Conservation (phyloP, 2,113 vertebrate species). For the Dryoscopus gambensis region DNA sequence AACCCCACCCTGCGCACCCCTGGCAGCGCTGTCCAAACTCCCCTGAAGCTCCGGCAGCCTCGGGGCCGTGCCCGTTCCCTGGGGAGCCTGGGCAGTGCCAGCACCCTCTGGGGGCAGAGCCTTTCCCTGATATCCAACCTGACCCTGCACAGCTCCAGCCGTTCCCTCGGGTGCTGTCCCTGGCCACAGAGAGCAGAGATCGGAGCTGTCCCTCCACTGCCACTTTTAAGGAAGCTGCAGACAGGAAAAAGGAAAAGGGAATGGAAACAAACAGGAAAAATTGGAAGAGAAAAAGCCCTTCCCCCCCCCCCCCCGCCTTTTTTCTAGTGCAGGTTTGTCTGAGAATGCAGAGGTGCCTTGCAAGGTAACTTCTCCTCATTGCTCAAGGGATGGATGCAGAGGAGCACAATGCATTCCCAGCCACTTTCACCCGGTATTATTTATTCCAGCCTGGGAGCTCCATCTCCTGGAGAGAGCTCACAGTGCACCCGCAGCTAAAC, state of each 20-base stretch:
- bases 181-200: background rate
- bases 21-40: rapidly evolving
- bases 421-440: background rate
- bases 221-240: background rate
- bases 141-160: rapidly evolving
- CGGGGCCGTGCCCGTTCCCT: background rate
- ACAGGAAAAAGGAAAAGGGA: background rate
- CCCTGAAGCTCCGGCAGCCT: background rate
- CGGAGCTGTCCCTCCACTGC: background rate
- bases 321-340: background rate
- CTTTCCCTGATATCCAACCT: background rate
- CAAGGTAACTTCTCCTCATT: background rate
- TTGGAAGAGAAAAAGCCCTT: background rate
- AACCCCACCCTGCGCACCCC: background rate
- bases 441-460: background rate
- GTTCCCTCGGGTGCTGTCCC: rapidly evolving
- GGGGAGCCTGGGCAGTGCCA: background rate
- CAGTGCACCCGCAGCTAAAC: background rate
- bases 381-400: background rate
- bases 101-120: background rate
- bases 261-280: background rate
- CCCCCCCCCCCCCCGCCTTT: background rate
- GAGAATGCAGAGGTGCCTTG: background rate
- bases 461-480: background rate
- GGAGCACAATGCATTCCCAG: background rate